Base-by-base conservation (phyloP, 2,797 vertebrate species). In the Arnoldichthys spilopterus region DNA sequence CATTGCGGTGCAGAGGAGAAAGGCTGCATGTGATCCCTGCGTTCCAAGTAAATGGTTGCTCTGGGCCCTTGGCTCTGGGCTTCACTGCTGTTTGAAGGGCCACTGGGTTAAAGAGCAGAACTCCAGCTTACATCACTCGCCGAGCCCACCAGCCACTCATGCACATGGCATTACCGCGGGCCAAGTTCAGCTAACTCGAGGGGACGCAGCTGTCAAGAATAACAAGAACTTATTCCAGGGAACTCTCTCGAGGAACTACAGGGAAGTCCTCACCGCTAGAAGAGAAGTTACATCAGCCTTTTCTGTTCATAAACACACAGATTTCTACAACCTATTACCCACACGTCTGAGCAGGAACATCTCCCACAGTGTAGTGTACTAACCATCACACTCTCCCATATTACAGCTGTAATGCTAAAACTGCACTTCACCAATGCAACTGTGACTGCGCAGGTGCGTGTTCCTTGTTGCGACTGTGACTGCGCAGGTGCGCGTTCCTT, bases 181-280 rank as follows among this genome's bases (percentile, higher is more conserved):
- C 28, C 53, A 45, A 9, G 0, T 9, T 45, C 34, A 18, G 67
- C 30, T 22, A 51, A 37, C 62, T 32, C 0, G 1, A 5, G 6
- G 49, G 53, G 63, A n/a, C 43, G 34, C 71, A 68, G 59, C 40
- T 59, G 62, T 58, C 71, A 49, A 37, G 3, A 3, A 67, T 40
- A 30, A 18, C 4, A 13, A 67, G 54, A 59, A 47, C 47, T 37
- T 24, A 5, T n/a, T 74, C 22, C 28, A 74, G 71, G 16, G 32
- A 74, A 79, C 72, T 79, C 74, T 76, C 72, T 74, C 71, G 51
- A 79, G 62, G 71, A 69, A 79, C 54, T 59, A 64, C 49, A 28
- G 34, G 20, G 45, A 59, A 61, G 4, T 40, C 34, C 47, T 26
- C 67, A 34, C 37, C 11, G 26, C 43, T 34, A n/a, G n/a, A 54